Evolutionary conservation across 2,113 vertebrate species (phyloP).

Genomic region (Psittacula cyanocephala): DNA sequence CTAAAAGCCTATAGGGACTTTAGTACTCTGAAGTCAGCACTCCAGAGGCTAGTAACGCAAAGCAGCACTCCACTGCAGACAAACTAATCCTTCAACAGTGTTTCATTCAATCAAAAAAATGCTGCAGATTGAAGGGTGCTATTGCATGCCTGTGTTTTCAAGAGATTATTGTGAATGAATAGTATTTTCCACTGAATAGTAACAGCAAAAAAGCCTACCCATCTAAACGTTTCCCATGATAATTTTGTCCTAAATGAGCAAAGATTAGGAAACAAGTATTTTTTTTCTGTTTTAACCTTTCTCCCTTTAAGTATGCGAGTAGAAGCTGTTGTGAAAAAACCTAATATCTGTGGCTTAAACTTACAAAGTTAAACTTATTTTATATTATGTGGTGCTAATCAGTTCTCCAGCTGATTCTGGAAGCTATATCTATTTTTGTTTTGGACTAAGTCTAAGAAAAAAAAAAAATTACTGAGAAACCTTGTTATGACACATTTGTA

Average conservation of each 20-base stretch:
- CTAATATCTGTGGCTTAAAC: background rate
- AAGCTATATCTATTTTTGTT: background rate
- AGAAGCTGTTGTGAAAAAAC: background rate
- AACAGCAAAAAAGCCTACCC: background rate
- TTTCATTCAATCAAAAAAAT: conserved; percentile 57
- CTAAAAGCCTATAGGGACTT: conserved; percentile 22
- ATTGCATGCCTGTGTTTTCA: conserved; percentile 11
- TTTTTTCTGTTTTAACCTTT: background rate
- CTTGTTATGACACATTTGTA: background rate
- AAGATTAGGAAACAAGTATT: background rate
- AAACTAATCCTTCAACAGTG: conserved; percentile 61
- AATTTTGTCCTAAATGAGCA: background rate
- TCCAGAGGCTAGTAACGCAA: background rate
- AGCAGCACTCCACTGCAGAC: conserved; percentile 44
- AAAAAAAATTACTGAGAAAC: background rate
- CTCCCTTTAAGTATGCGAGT: background rate
- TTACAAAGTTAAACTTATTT: background rate
- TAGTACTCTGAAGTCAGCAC: background rate
- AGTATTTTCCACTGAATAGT: background rate
- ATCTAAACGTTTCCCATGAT: conserved; percentile 9
- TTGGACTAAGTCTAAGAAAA: background rate
- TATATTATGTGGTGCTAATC: background rate
- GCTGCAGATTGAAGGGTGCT: conserved; percentile 35
- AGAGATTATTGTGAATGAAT: conserved; percentile 48
- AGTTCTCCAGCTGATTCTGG: background rate